These are phyloP conservation scores for Perdix hodgsoniae DNA, from an alignment of 2,797 vertebrate genomes.

Conservation along the genomic window DNA sequence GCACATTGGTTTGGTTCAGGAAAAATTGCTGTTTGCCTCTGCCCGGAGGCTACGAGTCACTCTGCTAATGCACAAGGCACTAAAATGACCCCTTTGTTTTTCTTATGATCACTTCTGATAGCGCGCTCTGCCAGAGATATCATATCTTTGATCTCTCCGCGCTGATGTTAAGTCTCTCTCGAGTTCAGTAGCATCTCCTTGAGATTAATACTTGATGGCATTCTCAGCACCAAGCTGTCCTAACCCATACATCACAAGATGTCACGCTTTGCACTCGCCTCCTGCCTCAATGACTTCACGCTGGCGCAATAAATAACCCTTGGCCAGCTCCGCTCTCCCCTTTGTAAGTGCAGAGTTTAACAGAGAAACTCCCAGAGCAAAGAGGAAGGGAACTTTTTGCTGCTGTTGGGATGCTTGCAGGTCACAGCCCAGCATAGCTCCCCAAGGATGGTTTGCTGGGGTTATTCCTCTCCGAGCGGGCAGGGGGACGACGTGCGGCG, in stretches of 20 bases:
- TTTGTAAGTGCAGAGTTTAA: background rate
- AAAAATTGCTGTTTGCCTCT: constrained; percentile 17
- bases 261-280: constrained; percentile 81
- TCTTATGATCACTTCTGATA: constrained; percentile 71
- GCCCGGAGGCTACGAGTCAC: constrained; percentile 51
- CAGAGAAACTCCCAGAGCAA: fast-evolving
- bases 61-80: constrained; percentile 57
- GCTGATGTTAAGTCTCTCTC: constrained; percentile 78
- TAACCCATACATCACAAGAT: constrained; percentile 85
- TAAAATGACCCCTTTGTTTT: constrained; percentile 76
- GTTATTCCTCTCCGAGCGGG: background rate
- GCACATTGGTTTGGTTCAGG: background rate
- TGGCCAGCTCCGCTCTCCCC: background rate
- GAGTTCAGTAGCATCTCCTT: constrained; percentile 77
- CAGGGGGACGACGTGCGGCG: fast-evolving
- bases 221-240: constrained; percentile 83
- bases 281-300: constrained; percentile 75
- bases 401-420: background rate
- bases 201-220: constrained; percentile 85
- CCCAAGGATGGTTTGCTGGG: background rate
- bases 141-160: constrained; percentile 80
- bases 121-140: constrained; percentile 70
- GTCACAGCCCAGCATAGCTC: background rate
- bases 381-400: background rate
- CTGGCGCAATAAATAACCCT: constrained; percentile 61